Evolutionary conservation across 2,113 vertebrate genomes (phyloP), one percentile per base, ranked within the genome.

Genomic region (Progne subis): DNA sequence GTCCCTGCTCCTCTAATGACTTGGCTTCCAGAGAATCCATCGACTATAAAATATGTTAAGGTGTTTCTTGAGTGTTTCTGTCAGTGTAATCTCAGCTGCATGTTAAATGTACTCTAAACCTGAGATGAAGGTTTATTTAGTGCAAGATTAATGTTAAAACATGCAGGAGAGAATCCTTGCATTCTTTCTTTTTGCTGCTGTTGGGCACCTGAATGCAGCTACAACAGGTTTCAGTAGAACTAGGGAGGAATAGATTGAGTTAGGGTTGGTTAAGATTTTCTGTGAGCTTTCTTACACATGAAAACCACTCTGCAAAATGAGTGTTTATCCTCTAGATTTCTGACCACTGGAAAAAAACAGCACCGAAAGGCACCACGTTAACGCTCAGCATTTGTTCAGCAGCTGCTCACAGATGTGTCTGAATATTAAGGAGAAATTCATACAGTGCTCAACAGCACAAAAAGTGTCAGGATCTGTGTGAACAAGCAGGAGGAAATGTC

Each of bases 401-500:
- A 69, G 52, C 64, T 88, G 68, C 29, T 94, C 88, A 44, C 68
- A 92, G 71, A 83, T 50, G 82, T 41, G 56, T 39, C 76, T 67
- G 85, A 82, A 59, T 63, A 68, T 47, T 82, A 53, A 90, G 68
- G 63, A 88, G 76, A 88, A 86, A 92, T 49, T 41, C 3, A 4
- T 44, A 14, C 5, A 34, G 63, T 88, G 84, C 83, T 96, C 68
- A 64, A 23, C 59, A 77, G 88, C 82, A 90, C 60, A 47, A 82
- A 41, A 94, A 86, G 56, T 60, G 68, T 81, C 82, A 83, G 84
- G 85, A 81, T 56, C 68, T 70, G 72, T 6, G 34, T 92, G 94
- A 92, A 87, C 74, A 91, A 93, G 89, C 87, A 87, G 83, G 83
- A 89, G 78, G 88, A 94, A 93, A 81, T 92, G 83, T 49, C 69